Conservation (phyloP, 2,888 invertebrate species). For the Hymenopus coronatus region DNA sequence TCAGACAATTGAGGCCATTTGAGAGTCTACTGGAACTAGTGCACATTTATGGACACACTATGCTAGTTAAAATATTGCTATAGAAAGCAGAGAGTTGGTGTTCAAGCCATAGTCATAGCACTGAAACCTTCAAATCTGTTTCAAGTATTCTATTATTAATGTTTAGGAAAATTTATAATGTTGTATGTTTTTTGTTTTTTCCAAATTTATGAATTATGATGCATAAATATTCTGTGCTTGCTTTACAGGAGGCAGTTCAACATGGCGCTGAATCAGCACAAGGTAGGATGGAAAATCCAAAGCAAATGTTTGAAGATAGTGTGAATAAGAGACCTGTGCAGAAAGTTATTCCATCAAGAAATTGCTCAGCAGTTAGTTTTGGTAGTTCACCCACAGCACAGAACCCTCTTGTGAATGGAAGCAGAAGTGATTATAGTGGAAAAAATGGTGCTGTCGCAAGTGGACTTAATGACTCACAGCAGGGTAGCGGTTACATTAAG, state of each 20-base stretch:
- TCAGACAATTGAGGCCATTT: too few species aligned
- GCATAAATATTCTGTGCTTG: background rate
- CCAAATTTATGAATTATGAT: too few species aligned
- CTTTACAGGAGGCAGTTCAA: background rate
- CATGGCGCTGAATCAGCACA: background rate
- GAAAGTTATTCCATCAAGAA: constrained; percentile 77
- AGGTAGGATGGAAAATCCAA: constrained; percentile 42
- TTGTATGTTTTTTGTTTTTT: too few species aligned
- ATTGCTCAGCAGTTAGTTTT: constrained; percentile 40
- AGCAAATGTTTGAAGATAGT: constrained; percentile 55
- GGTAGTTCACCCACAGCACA: constrained; percentile 37
- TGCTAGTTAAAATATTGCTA: too few species aligned
- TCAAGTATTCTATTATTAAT: too few species aligned
- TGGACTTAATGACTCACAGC: constrained; percentile 25
- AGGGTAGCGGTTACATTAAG: constrained; percentile 56
- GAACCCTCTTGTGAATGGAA: constrained; percentile 40
- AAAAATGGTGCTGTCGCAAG: constrained; percentile 28
- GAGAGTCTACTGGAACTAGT: too few species aligned
- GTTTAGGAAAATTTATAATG: too few species aligned
- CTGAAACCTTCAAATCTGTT: too few species aligned
- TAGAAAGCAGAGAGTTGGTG: too few species aligned
- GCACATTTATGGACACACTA: too few species aligned
- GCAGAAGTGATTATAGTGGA: constrained; percentile 39
- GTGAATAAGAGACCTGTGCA: constrained; percentile 65
- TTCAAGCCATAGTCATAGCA: too few species aligned